Conservation (phyloP, 2,888 invertebrate species). For the Lasioglossum villosulum region DNA sequence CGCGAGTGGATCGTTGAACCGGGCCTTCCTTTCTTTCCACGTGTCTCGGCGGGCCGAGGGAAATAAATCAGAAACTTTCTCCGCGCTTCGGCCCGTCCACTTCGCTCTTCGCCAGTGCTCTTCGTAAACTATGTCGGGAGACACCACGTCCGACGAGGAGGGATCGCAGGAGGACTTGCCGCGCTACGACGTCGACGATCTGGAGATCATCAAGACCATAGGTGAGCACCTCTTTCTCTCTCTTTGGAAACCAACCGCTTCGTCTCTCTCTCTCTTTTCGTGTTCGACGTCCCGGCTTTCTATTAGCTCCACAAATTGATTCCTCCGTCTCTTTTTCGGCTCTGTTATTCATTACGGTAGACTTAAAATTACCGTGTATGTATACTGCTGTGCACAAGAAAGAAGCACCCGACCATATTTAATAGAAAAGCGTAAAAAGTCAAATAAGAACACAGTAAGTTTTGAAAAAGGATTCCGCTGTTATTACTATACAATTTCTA, state of each 20-base stretch:
- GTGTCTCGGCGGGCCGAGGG: slow-evolving; percentile 61
- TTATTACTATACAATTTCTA: no score
- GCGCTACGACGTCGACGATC: slow-evolving; percentile 90
- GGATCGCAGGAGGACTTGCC: slow-evolving; percentile 79
- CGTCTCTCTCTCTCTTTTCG: neutral
- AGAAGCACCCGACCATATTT: no score
- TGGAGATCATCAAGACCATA: slow-evolving; percentile 94
- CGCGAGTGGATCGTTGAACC: slow-evolving; percentile 77
- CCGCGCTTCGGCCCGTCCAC: slow-evolving; percentile 43
- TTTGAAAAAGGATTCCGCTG: no score
- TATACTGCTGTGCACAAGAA: no score
- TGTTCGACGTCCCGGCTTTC: neutral
- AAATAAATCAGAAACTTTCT: slow-evolving; percentile 73
- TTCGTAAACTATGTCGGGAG: slow-evolving; percentile 65
- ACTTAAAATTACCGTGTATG: no score
- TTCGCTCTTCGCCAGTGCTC: slow-evolving; percentile 34
- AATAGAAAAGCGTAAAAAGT: no score
- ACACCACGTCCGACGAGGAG: slow-evolving; percentile 79
- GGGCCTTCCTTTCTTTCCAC: slow-evolving; percentile 71
- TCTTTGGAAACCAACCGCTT: no score
- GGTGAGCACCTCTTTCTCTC: slow-evolving; percentile 87
- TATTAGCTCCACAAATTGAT: neutral
- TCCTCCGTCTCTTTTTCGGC: neutral
- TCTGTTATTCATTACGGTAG: neutral
- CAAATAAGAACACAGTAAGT: no score